Evolutionary conservation across 2,113 vertebrate species (phyloP).

Genomic region (Bubo bubo): DNA sequence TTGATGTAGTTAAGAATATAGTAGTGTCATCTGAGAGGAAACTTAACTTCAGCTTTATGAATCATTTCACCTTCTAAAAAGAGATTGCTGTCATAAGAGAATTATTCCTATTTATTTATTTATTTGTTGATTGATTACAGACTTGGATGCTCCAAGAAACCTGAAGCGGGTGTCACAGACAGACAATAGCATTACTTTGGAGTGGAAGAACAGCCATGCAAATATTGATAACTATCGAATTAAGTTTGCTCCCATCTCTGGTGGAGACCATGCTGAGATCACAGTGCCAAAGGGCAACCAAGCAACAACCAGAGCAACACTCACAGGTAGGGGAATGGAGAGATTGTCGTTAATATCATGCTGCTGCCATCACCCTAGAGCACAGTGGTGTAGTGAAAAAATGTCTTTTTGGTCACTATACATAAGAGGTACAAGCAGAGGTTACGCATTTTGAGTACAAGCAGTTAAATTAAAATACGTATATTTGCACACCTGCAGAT

Average conservation of each 20-base stretch:
- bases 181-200: slow-evolving; percentile 89
- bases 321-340: slow-evolving; percentile 78
- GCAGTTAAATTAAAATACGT: not conserved
- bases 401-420: not conserved
- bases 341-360: not conserved
- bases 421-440: not conserved
- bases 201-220: slow-evolving; percentile 91
- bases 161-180: slow-evolving; percentile 86
- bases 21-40: not conserved
- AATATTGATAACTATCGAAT: slow-evolving; percentile 86
- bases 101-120: not conserved
- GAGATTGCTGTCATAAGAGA: not conserved
- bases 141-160: slow-evolving; percentile 90
- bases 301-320: slow-evolving; percentile 84
- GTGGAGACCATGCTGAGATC: slow-evolving; percentile 89
- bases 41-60: not conserved
- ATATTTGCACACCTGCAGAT: not conserved
- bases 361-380: not conserved
- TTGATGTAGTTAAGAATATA: not conserved
- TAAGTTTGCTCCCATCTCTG: slow-evolving; percentile 93
- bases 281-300: slow-evolving; percentile 82
- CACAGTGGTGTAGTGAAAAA: not conserved
- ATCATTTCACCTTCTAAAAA: not conserved
- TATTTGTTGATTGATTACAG: slow-evolving; percentile 62
- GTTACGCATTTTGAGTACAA: not conserved